Base-by-base conservation (phyloP, 1,140 invertebrate genomes). In the Nasonia giraulti region DNA sequence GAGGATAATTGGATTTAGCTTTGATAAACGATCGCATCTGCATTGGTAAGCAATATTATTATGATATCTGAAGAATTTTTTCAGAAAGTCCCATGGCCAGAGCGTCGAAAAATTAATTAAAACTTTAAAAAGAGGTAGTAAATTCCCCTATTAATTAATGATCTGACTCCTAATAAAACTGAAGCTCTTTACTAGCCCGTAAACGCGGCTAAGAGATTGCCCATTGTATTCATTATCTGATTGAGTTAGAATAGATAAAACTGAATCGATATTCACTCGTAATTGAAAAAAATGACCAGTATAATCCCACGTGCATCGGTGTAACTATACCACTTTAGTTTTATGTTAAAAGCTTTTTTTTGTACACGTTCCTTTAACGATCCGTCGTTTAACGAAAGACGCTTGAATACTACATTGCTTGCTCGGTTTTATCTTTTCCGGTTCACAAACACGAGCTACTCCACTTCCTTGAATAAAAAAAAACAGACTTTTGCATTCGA, bases 71-170 rank as follows among this genome's bases (percentile, higher is more conserved):
- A 82, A 86, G 74, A 62, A 82, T 77, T 86, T 86, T 83, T 86
- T 79, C 85, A 86, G 80, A 80, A 79, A 55, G 3, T 69, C 44
- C 84, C 62, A 82, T 78, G 84, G 84, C 73, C 69, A 73, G 40
- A 37, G 33, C 75, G 11, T 77, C 73, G 80, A 85, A 71, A 85
- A 68, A 62, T 85, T 79, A 82, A 66, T 50, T 79, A 78, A 82
- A 73, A 50, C 75, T 80, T 55, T 82, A 77, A 82, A n/a, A 33
- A 86, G 80, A 86, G 85, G 76, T 86, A 83, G 75, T 82, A 86
- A 73, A 74, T 66, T 62, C 31, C 75, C 85, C 75, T 74, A 40
- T 27, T 20, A 78, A 85, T 62, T 33, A 77, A 69, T 55, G 31
- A 85, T 55, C 33, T 37, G 14, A 55, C 37, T 82, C 74, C 80